A percentile compares a stretch with the other conserved stretches of the same genome.
Conservation (phyloP, 1,140 invertebrate genomes). For the Conopomorpha cramerella region DNA sequence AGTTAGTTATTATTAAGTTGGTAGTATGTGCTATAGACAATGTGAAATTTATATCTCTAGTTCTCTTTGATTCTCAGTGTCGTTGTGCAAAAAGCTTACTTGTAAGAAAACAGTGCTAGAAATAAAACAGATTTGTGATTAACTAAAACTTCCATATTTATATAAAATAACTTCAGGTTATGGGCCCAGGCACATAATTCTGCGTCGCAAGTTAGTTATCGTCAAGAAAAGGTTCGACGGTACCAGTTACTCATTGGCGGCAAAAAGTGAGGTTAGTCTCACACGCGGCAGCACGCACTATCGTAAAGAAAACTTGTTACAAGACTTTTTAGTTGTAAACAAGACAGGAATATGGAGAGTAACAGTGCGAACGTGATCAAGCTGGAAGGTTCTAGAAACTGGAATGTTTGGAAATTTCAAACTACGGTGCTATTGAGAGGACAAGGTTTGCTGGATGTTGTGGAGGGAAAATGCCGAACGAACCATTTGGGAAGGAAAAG, state of each 20-base stretch:
- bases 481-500: neutral
- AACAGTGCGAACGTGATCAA: neutral
- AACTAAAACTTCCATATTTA: too few species aligned
- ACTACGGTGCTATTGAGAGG: neutral
- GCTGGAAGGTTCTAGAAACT: neutral
- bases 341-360: neutral
- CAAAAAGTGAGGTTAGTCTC: neutral
- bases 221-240: neutral
- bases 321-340: too few species aligned
- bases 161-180: neutral
- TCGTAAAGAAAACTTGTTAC: too few species aligned
- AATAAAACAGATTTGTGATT: too few species aligned
- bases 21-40: too few species aligned
- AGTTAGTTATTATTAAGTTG: too few species aligned
- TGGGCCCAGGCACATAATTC: neutral
- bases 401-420: conserved; percentile 2
- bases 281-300: too few species aligned
- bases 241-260: neutral
- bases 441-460: neutral
- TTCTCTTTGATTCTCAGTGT: too few species aligned
- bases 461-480: neutral
- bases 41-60: too few species aligned
- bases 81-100: too few species aligned
- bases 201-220: neutral
- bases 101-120: too few species aligned